A percentile compares a stretch with the other conserved stretches of the same genome.
These are phyloP conservation scores for Tetrapedia diversipes DNA, from an alignment of 2,888 invertebrate species.

Conservation along the genomic window DNA sequence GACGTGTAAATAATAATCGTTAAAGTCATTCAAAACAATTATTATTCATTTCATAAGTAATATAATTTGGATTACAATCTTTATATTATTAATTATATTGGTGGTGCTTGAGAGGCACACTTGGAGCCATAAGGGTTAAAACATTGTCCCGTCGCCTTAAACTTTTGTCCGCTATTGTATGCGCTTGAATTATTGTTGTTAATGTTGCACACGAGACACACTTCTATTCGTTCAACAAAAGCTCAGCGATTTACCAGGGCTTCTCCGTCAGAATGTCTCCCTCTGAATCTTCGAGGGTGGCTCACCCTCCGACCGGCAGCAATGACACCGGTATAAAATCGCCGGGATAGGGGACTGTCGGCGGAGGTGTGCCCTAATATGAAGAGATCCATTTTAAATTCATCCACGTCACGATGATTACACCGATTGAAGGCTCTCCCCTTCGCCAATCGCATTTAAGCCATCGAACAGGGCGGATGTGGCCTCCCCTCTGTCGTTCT, in stretches of 20 bases:
- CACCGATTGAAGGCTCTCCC: constrained; percentile 29
- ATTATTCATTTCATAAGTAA: too few species aligned
- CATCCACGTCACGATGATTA: constrained; percentile 54
- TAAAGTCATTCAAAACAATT: too few species aligned
- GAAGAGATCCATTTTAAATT: constrained; percentile 52
- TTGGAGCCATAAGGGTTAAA: too few species aligned
- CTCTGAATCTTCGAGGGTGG: background rate
- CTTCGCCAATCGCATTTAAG: constrained; percentile 35
- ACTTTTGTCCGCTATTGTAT: too few species aligned
- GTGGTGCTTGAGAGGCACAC: too few species aligned
- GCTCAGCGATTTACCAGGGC: background rate
- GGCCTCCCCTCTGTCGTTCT: constrained; percentile 37
- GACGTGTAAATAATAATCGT: too few species aligned
- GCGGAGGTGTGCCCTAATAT: constrained; percentile 23
- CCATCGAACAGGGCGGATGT: constrained; percentile 25
- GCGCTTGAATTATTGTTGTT: too few species aligned
- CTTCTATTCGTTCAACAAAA: background rate
- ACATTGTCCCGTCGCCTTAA: too few species aligned
- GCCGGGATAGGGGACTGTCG: constrained; percentile 13
- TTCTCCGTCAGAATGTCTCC: background rate
- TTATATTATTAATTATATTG: too few species aligned
- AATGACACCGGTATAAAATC: constrained; percentile 29
- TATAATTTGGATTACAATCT: too few species aligned
- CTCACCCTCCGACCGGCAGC: constrained; percentile 4
- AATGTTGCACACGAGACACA: too few species aligned